Conservation (phyloP, 2,113 vertebrate genomes). For the Campylorhamphus procurvoides region DNA sequence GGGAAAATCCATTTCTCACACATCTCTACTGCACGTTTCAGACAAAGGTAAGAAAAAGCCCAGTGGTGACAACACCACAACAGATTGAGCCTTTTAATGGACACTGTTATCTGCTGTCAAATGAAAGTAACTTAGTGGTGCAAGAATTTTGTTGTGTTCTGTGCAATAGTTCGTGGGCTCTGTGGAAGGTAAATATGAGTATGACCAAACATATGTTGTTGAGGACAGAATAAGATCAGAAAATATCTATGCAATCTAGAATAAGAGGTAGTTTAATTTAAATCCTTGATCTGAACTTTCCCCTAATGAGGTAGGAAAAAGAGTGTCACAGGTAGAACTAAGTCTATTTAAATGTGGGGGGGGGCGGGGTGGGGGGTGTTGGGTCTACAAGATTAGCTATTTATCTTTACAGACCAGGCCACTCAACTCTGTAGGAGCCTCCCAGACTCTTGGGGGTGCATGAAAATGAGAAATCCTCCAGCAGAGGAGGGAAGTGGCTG, state of each 20-base stretch:
- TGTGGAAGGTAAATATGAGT: neutral
- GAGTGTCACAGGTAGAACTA: neutral
- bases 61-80: neutral
- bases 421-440: neutral
- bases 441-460: neutral
- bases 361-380: too few species aligned
- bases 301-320: neutral
- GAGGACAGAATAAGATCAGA: neutral
- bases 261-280: neutral
- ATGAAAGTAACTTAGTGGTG: neutral
- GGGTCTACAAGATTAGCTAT: neutral
- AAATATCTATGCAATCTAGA: neutral
- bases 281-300: neutral
- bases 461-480: neutral
- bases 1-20: slow-evolving; percentile 97
- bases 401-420: neutral
- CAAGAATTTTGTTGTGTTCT: neutral
- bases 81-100: neutral
- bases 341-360: neutral
- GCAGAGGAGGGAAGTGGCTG: neutral
- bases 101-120: neutral
- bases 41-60: slow-evolving; percentile 84
- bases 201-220: accelerated
- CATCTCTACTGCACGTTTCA: slow-evolving; percentile 96
- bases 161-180: neutral